These are phyloP conservation scores for Danio kyathit DNA, from an alignment of 2,797 vertebrate species.

Conservation along the genomic window DNA sequence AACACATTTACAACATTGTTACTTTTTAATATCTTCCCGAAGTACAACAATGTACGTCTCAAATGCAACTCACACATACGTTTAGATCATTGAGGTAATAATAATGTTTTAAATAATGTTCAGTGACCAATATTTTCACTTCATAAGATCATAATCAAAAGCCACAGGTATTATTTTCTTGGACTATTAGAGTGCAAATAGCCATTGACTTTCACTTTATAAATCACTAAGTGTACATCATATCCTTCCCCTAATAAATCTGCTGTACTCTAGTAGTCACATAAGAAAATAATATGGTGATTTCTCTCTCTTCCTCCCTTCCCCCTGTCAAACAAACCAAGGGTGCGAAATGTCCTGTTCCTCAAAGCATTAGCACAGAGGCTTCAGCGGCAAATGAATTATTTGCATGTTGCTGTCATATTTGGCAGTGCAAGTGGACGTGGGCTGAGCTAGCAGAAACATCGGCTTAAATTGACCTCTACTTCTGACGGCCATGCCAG, in stretches of 20 bases:
- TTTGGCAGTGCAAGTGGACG: constrained; percentile 34
- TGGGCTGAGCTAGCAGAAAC: constrained; percentile 46
- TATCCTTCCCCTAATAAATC: background rate
- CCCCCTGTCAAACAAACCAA: constrained; percentile 49
- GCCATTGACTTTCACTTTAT: no score
- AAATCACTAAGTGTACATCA: no score
- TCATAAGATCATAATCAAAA: no score
- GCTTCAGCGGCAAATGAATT: constrained; percentile 69
- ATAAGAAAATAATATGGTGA: background rate
- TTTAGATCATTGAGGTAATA: no score
- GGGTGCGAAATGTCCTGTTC: constrained; percentile 54
- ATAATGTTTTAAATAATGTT: no score
- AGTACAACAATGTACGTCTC: no score
- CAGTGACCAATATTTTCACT: no score
- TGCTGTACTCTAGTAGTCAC: background rate
- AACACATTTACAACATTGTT: no score
- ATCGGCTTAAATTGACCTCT: constrained; percentile 32
- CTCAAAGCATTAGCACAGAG: constrained; percentile 64
- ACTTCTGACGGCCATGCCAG: constrained; percentile 16
- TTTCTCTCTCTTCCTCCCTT: constrained; percentile 6
- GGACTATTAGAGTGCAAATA: no score
- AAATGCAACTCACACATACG: no score
- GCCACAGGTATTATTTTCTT: no score
- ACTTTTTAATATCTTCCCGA: no score
- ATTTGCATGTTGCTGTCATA: constrained; percentile 72